A percentile compares a stretch with the other conserved stretches of the same genome.
Conservation (phyloP, 2,797 vertebrate species). For the Peromyscus aztecus region DNA sequence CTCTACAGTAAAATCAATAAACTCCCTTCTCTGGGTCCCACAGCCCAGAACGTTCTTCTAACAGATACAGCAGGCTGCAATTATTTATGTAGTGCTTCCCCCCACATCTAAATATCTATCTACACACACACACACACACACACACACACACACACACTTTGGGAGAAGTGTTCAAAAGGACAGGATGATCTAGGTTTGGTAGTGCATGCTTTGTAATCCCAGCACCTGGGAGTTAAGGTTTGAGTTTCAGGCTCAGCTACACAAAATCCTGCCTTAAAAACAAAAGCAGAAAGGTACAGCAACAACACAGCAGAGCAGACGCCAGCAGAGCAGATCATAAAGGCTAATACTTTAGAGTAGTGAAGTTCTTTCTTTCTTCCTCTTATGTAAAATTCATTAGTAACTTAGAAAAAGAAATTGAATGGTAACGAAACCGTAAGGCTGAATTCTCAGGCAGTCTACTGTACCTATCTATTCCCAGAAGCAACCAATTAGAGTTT, state of each 20-base stretch:
- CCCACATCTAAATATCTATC: too few relatives aligned
- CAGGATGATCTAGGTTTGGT: not conserved
- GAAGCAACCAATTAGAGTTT: not conserved
- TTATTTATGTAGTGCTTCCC: not conserved
- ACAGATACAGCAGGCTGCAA: not conserved
- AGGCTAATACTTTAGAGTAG: not conserved
- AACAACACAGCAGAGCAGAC: not conserved
- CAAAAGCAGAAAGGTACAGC: not conserved
- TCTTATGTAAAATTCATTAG: constrained; percentile 62
- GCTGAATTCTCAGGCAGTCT: not conserved
- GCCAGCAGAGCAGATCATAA: not conserved
- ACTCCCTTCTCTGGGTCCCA: not conserved
- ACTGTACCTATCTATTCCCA: constrained; percentile 83
- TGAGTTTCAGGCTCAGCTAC: not conserved
- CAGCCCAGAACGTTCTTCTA: not conserved
- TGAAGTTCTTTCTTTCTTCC: not conserved
- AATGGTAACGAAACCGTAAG: not conserved
- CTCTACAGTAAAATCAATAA: not conserved
- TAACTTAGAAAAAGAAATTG: constrained; percentile 2
- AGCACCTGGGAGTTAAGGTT: not conserved
- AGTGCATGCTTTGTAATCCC: not conserved
- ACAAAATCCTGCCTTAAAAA: not conserved
- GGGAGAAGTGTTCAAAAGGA: constrained; percentile 28
- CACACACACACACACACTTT: not conserved
- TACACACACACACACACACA: too few relatives aligned